phyloP scores from a whole-genome alignment of 2,113 vertebrate species.

The Pollimyrus isidori region DNA sequence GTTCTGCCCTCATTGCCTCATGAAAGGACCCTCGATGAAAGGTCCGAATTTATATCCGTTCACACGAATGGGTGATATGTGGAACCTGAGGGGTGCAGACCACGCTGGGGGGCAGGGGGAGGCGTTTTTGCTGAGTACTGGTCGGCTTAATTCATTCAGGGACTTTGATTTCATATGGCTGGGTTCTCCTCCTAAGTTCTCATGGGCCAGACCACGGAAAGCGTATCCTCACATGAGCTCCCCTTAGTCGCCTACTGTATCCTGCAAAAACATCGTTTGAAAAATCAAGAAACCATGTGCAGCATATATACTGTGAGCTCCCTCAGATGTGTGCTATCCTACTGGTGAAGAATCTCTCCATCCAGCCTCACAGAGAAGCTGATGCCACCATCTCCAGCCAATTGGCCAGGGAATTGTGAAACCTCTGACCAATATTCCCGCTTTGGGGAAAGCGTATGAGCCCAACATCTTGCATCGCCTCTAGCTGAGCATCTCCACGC shows the following conservation, averaged over 20 bases:
- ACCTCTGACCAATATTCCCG: neutral
- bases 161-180: neutral
- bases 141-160: neutral
- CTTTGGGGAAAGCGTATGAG: neutral
- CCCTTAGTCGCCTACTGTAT: neutral
- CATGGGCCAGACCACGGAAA: neutral
- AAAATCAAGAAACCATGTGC: neutral
- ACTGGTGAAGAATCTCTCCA: neutral
- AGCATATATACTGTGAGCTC: neutral
- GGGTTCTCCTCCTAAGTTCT: neutral
- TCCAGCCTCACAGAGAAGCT: neutral
- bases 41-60: neutral
- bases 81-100: neutral
- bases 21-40: neutral
- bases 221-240: neutral
- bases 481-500: neutral
- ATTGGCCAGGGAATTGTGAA: neutral
- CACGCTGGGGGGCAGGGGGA: neutral
- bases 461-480: neutral
- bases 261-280: neutral
- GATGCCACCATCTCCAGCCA: neutral
- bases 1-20: neutral
- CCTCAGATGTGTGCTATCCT: neutral
- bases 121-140: neutral
- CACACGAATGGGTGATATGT: neutral